Conservation (phyloP, 2,888 invertebrate species). For the Acrobasis consociella region DNA sequence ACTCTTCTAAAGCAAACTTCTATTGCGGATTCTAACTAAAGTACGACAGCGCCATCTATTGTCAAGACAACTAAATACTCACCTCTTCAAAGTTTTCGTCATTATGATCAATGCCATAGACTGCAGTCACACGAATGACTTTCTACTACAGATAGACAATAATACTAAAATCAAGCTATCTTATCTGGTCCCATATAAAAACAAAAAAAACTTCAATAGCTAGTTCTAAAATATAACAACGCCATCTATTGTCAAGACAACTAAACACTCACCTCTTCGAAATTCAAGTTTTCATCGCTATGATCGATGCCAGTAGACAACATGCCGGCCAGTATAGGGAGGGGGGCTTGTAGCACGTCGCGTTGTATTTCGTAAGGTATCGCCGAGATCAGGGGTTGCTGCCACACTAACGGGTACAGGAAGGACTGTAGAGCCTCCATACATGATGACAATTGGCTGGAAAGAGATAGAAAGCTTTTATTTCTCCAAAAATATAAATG, state of each 20-base stretch:
- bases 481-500: neutral
- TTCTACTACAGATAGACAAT: too few relatives aligned
- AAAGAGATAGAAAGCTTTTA: neutral
- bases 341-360: slow-evolving; percentile 87
- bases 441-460: slow-evolving; percentile 84
- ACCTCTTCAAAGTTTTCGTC: slow-evolving; percentile 17
- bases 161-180: too few relatives aligned
- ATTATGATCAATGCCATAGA: neutral
- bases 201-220: too few relatives aligned
- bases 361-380: slow-evolving; percentile 87
- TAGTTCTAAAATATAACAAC: neutral
- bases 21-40: too few relatives aligned
- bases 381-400: slow-evolving; percentile 90
- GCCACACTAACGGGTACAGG: slow-evolving; percentile 93
- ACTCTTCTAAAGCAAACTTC: too few relatives aligned
- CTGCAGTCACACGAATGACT: too few relatives aligned
- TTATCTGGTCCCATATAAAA: too few relatives aligned
- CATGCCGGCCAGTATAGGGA: slow-evolving; percentile 90
- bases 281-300: neutral
- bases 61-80: neutral
- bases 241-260: neutral
- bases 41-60: neutral
- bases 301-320: slow-evolving; percentile 48
- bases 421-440: slow-evolving; percentile 89
- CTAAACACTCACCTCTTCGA: slow-evolving; percentile 18